Conservation (phyloP, 2,888 invertebrate genomes). For the Agrotis exclamationis region DNA sequence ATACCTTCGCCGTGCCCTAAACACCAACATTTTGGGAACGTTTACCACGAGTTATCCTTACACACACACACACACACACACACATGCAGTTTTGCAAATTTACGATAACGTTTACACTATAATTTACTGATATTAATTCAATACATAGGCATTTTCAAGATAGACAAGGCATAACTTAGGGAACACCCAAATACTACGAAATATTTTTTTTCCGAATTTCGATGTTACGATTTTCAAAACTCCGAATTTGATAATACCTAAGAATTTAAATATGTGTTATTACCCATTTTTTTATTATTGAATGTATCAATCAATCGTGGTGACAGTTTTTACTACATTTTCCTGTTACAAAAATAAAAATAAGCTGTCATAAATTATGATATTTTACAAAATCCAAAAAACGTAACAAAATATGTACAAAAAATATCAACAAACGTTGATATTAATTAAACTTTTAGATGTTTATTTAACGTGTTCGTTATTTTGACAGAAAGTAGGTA, state of each 20-base stretch:
- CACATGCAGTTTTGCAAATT: slow-evolving; percentile 13
- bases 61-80: slow-evolving; percentile 5
- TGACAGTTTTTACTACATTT: no score
- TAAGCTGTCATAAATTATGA: background rate
- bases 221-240: no score
- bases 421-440: no score
- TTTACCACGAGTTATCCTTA: slow-evolving; percentile 33
- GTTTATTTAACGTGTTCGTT: background rate
- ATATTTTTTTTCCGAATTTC: no score
- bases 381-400: background rate
- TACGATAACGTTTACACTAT: background rate
- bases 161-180: no score
- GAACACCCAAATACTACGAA: no score
- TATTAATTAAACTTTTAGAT: background rate
- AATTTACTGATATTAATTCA: slow-evolving; percentile 8
- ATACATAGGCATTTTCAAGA: background rate
- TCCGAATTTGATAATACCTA: no score
- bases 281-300: no score
- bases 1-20: slow-evolving; percentile 24
- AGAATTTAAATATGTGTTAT: no score
- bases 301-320: no score
- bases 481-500: background rate
- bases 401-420: background rate
- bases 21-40: slow-evolving; percentile 42
- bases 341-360: no score